These are phyloP conservation scores for Chelon auratus DNA, from an alignment of 2,797 vertebrate species.

Conservation along the genomic window DNA sequence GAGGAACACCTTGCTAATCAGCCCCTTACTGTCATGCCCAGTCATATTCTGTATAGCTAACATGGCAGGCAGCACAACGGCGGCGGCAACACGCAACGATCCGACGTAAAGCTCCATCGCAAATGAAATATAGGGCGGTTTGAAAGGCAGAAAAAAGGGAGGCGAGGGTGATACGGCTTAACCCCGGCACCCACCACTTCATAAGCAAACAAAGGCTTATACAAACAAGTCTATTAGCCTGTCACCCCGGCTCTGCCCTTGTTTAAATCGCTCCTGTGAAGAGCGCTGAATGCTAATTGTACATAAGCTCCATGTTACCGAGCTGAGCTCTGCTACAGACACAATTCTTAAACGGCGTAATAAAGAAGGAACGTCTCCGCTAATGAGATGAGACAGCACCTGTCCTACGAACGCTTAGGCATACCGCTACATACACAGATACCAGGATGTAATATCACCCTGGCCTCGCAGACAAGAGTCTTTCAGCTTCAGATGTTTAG, in stretches of 20 bases:
- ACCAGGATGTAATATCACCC: background rate
- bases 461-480: background rate
- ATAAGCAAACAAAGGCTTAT: slow-evolving; percentile 58
- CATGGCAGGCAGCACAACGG: slow-evolving; percentile 14
- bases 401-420: background rate
- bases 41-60: slow-evolving; percentile 26
- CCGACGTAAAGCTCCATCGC: slow-evolving; percentile 19
- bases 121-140: slow-evolving; percentile 10
- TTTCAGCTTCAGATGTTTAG: background rate
- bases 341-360: background rate
- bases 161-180: slow-evolving; percentile 28
- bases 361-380: background rate
- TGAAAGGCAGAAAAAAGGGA: background rate
- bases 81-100: slow-evolving; percentile 5
- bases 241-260: slow-evolving; percentile 53
- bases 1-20: slow-evolving; percentile 53
- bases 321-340: slow-evolving; percentile 10
- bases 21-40: slow-evolving; percentile 28
- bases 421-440: background rate
- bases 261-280: slow-evolving; percentile 49
- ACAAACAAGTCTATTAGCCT: slow-evolving; percentile 70
- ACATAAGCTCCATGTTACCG: slow-evolving; percentile 25
- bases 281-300: slow-evolving; percentile 56
- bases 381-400: background rate
- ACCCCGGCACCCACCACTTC: slow-evolving; percentile 37